Evolutionary conservation across 2,888 invertebrate genomes (phyloP).

Genomic region (Epirrhoe tristata): DNA sequence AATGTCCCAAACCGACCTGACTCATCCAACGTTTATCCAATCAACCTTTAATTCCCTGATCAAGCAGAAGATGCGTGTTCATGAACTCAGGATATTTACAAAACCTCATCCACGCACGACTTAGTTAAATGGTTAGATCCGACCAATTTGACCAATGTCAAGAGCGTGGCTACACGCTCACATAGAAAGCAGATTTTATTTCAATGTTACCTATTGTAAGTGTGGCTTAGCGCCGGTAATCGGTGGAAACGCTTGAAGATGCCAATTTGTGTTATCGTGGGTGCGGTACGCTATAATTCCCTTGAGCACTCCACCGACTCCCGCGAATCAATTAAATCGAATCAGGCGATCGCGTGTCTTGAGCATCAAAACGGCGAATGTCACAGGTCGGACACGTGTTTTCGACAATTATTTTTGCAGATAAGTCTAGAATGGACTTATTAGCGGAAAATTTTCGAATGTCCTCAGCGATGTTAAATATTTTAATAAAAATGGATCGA

Average conservation of each 20-base stretch:
- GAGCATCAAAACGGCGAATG: constrained; percentile 52
- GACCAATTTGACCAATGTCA: constrained; percentile 44
- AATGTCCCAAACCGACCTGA: constrained; percentile 25
- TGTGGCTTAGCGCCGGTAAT: constrained; percentile 1
- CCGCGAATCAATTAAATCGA: constrained; percentile 69
- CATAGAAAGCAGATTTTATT: background rate
- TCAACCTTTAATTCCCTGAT: constrained; percentile 28
- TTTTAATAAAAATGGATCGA: constrained; percentile 13
- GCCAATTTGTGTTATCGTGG: constrained; percentile 56
- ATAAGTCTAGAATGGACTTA: constrained; percentile 37
- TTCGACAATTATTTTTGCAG: constrained; percentile 41
- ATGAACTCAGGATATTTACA: constrained; percentile 28
- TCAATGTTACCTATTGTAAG: background rate
- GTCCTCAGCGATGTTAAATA: constrained; percentile 10
- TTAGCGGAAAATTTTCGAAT: constrained; percentile 26
- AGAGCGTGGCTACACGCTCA: constrained; percentile 20
- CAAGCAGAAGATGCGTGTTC: constrained; percentile 25
- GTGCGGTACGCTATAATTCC: constrained; percentile 55
- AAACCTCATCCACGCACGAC: constrained; percentile 23
- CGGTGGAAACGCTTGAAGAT: background rate
- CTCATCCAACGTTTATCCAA: constrained; percentile 26
- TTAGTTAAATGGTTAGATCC: constrained; percentile 18
- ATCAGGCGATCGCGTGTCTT: constrained; percentile 63
- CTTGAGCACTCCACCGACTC: constrained; percentile 53
- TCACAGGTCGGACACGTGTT: constrained; percentile 53